Evolutionary conservation across 2,113 vertebrate genomes (phyloP).

Genomic region (Podiceps cristatus): DNA sequence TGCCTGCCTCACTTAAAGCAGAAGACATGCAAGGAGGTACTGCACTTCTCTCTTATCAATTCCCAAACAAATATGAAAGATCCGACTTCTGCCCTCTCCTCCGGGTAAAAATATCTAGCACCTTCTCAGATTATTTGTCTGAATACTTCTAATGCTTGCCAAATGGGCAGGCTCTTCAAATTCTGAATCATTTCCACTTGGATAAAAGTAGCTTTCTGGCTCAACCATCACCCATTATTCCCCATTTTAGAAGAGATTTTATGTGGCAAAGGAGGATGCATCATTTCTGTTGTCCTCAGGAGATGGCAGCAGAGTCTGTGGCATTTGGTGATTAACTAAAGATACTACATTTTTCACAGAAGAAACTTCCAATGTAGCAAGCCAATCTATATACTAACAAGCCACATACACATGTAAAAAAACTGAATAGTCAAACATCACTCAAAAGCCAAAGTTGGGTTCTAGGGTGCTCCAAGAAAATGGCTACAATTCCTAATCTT

Average conservation of each 20-base stretch:
- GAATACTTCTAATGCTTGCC: background rate
- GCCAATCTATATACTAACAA: background rate
- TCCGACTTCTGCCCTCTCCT: background rate
- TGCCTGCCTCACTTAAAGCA: background rate
- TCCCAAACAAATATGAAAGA: background rate
- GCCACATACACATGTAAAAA: background rate
- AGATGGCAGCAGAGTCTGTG: slow-evolving; percentile 53
- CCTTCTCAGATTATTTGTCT: slow-evolving; percentile 26
- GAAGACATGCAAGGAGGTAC: background rate
- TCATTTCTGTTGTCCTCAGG: slow-evolving; percentile 7
- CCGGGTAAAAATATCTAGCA: background rate
- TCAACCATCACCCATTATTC: background rate
- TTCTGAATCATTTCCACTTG: slow-evolving; percentile 20
- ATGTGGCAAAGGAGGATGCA: background rate
- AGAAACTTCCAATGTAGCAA: background rate
- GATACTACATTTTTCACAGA: background rate
- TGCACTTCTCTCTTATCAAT: background rate
- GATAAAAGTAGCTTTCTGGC: slow-evolving; percentile 25
- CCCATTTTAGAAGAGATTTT: slow-evolving; percentile 16
- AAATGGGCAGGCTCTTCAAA: background rate
- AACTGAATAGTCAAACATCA: background rate
- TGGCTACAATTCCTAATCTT: background rate
- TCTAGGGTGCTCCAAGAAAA: background rate
- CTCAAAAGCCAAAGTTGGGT: background rate
- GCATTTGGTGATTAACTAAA: background rate